phyloP scores from a whole-genome alignment of 2,797 vertebrate genomes.

The Aratinga solstitialis region DNA sequence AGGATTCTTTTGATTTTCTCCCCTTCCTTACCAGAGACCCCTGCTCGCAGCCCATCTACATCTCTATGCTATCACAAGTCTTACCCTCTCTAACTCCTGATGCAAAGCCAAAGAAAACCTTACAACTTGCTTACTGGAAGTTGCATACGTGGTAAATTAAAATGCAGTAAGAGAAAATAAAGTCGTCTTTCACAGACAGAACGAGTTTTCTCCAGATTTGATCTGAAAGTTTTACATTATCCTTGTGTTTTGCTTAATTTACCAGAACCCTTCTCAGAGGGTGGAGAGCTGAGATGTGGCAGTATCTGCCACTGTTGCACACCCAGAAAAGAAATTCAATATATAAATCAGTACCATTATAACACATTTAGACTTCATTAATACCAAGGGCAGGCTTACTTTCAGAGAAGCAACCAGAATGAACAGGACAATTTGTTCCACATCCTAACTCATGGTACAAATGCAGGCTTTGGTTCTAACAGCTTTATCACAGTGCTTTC shows the following conservation, averaged over 20 bases:
- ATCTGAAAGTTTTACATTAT: neutral
- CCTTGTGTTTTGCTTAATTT: neutral
- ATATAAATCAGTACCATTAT: neutral
- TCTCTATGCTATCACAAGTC: neutral
- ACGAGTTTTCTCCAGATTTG: neutral
- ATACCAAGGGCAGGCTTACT: neutral
- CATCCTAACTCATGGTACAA: neutral
- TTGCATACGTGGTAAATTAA: neutral
- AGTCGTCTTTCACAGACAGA: neutral
- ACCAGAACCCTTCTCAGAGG: neutral
- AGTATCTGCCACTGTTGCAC: neutral
- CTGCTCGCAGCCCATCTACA: neutral
- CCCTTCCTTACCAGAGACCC: neutral
- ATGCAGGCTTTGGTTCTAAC: neutral
- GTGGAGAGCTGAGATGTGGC: neutral
- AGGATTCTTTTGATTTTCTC: neutral
- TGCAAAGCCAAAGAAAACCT: neutral
- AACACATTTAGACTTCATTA: neutral
- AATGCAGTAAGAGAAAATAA: neutral
- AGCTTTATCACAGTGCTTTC: neutral
- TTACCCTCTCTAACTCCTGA: neutral
- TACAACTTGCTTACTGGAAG: neutral
- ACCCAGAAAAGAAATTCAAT: neutral
- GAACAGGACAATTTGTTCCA: neutral
- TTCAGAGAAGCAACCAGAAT: neutral